Evolutionary conservation across 1,140 invertebrate species (phyloP), one percentile per base, ranked within the genome.

Genomic region (Halesus radiatus): DNA sequence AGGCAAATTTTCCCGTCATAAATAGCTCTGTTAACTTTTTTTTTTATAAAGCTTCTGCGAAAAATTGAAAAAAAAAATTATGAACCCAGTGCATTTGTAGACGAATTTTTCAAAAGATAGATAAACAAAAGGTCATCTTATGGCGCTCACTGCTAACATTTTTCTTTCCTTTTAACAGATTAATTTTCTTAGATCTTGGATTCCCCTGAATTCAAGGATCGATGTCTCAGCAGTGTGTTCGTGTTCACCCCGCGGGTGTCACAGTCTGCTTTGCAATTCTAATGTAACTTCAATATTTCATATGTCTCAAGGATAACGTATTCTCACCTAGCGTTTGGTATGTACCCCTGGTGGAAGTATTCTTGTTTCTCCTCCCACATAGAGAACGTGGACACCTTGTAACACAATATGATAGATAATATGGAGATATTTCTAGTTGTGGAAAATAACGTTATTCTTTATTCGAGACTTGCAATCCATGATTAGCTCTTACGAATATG

Each of bases 221-320:
- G 66, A 70, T 70, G 58, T 62, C 52, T 37, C 56, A 54, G 60
- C 20, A 58, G 56, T 26, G 72, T 74, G 72, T 74, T 56, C 50
- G 52, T 22, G 78, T 50, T 54, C 45, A 52, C 66, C 68, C 64
- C 70, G 68, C 58, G 78, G 78, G 78, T 80, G 72, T 79, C 68
- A 66, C 76, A 22, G 70, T 20, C 78, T 80, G 58, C 78, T 80
- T 80, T 80, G 78, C 78, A 80, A 80, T 80, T 80, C 78, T 80
- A 80, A 80, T 80, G 70, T 75, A 29, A 75, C 78, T 80, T 80
- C 78, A 80, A 80, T 80, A 80, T 80, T 80, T 80, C 78, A 80
- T 80, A 80, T 80, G 72, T 74, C 78, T 74, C 78, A 60, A 79
- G 78, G 78, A 80, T 80, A 74, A 75, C 78, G 56, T 74, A 79